Conservation (phyloP, 92 coral and sea anemone species). For the Bergia puertoricense region DNA sequence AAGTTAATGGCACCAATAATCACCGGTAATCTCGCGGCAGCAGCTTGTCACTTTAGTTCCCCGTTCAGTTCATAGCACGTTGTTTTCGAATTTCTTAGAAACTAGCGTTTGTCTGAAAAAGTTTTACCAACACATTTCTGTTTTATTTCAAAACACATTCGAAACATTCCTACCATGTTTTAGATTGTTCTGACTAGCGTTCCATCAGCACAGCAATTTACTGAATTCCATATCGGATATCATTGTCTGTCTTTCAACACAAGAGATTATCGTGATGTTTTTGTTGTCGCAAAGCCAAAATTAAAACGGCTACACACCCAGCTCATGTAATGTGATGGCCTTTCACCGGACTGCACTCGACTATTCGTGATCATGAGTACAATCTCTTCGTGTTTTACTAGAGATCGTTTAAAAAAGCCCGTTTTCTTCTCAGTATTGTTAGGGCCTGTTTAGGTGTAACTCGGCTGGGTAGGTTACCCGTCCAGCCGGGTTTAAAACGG, state of each 20-base stretch:
- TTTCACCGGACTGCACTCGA: background rate
- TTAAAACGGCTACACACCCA: background rate
- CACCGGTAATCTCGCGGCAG: background rate
- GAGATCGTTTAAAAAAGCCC: background rate
- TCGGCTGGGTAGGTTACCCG: too few relatives aligned
- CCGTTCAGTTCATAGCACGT: background rate
- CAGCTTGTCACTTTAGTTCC: background rate
- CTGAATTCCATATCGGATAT: background rate
- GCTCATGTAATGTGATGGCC: background rate
- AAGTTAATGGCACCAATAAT: constrained; percentile 8
- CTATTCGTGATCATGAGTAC: too few relatives aligned
- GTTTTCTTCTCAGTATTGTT: too few relatives aligned
- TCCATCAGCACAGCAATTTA: background rate
- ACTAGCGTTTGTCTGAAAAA: background rate
- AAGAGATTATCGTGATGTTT: background rate
- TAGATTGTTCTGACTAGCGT: background rate
- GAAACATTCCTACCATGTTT: background rate
- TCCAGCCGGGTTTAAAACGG: too few relatives aligned
- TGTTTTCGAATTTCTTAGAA: background rate
- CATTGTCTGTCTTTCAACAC: background rate
- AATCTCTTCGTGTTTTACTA: too few relatives aligned
- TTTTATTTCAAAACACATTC: background rate
- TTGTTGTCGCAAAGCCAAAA: background rate
- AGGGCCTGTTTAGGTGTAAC: too few relatives aligned
- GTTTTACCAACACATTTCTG: background rate